phyloP scores from a whole-genome alignment of 1,140 invertebrate genomes.

The Xylocopa sonorina region DNA sequence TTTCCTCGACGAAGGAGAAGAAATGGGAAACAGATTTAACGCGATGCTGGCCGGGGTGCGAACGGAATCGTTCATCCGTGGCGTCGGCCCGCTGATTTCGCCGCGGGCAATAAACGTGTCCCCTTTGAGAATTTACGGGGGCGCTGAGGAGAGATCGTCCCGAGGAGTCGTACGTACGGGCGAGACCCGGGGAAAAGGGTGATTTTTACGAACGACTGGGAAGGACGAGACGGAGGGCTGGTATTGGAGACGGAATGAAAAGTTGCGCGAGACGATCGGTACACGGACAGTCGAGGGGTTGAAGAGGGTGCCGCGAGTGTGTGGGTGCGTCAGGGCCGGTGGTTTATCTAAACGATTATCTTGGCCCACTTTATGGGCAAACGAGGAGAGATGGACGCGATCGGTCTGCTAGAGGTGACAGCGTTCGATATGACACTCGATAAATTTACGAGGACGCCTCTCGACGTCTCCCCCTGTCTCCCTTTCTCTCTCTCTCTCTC shows the following conservation, averaged over 20 bases:
- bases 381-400: conserved; percentile 35
- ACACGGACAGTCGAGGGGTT: background rate
- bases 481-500: background rate
- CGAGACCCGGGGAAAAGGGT: background rate
- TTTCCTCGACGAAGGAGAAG: background rate
- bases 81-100: background rate
- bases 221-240: background rate
- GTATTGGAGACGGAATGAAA: background rate
- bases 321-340: background rate
- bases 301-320: background rate
- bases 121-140: conserved; percentile 6
- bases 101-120: background rate
- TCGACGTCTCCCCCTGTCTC: conserved; percentile 19
- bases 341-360: conserved; percentile 50
- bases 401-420: conserved; percentile 31
- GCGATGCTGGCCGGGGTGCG: background rate
- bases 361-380: conserved; percentile 46
- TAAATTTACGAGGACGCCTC: conserved; percentile 42
- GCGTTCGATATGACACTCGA: conserved; percentile 46
- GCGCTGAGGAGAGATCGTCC: no score
- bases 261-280: background rate
- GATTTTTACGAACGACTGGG: no score
- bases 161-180: background rate
- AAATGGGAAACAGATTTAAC: conserved; percentile 4
- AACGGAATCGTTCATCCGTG: background rate